Evolutionary conservation across 2,113 vertebrate genomes (phyloP).

Genomic region (Pardalotus punctatus): DNA sequence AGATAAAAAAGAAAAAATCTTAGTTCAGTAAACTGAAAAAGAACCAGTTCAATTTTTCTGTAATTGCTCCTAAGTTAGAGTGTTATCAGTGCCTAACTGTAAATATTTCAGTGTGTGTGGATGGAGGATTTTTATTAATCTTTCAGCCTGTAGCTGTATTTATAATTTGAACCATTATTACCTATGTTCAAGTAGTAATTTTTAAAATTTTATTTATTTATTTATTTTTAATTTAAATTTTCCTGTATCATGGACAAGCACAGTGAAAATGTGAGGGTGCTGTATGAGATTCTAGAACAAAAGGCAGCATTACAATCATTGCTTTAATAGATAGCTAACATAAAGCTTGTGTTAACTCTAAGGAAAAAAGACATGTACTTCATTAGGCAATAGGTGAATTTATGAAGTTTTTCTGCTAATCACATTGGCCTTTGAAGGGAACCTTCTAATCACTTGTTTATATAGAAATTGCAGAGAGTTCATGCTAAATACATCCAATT

Average conservation of each 20-base stretch:
- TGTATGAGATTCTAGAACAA: background rate
- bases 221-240: too few species aligned
- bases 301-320: background rate
- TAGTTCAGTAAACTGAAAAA: background rate
- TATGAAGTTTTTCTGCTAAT: constrained; percentile 2
- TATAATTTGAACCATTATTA: background rate
- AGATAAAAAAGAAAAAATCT: background rate
- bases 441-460: constrained; percentile 33
- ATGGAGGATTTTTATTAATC: background rate
- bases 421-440: constrained; percentile 40
- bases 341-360: background rate
- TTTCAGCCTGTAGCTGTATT: background rate
- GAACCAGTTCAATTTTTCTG: background rate
- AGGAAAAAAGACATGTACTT: background rate
- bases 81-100: background rate
- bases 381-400: background rate
- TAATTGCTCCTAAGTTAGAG: background rate
- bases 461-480: constrained; percentile 13
- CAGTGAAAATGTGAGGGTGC: background rate
- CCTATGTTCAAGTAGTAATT: background rate
- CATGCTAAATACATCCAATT: constrained; percentile 20
- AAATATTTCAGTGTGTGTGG: background rate
- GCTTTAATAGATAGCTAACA: background rate
- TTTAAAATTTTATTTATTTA: too few species aligned
- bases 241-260: background rate